phyloP scores from a whole-genome alignment of 2,888 invertebrate species.

The Cheilosia impressa region DNA sequence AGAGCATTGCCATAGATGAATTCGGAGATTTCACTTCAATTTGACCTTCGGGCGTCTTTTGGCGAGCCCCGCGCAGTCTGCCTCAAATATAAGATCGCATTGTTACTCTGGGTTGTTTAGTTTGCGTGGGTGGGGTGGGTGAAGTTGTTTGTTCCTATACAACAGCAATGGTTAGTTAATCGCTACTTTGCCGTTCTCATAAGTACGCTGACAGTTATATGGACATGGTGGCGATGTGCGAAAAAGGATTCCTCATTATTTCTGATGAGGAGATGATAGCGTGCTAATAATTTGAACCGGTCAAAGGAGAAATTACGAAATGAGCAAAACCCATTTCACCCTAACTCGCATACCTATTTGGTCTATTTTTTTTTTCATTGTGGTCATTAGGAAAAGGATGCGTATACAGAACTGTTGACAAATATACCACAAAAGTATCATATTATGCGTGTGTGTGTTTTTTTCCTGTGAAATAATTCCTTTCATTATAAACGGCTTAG shows the following conservation, averaged over 20 bases:
- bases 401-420: constrained; percentile 57
- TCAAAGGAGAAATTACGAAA: constrained; percentile 4
- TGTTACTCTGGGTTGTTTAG: constrained; percentile 19
- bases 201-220: constrained; percentile 5
- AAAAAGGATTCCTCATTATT: constrained; percentile 33
- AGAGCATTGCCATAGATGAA: constrained; percentile 13
- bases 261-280: constrained; percentile 31
- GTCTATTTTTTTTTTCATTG: constrained; percentile 8
- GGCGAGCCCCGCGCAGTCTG: not conserved
- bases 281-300: constrained; percentile 45
- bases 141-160: constrained; percentile 33
- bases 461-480: constrained; percentile 58
- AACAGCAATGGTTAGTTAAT: constrained; percentile 52
- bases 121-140: not conserved
- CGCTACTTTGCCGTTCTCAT: constrained; percentile 42
- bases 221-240: not conserved
- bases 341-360: not conserved
- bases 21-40: constrained; percentile 60
- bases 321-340: constrained; percentile 4
- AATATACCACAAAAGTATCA: constrained; percentile 51
- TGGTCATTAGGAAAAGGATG: constrained; percentile 51
- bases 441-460: constrained; percentile 1
- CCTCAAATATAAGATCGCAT: constrained; percentile 10
- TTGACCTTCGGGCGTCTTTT: constrained; percentile 70
- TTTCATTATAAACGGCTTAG: constrained; percentile 83